Percentiles rank a stretch among this genome's conserved stretches.
Evolutionary conservation across 2,113 vertebrate species (phyloP).

Genomic region (Phodopus roborovskii): DNA sequence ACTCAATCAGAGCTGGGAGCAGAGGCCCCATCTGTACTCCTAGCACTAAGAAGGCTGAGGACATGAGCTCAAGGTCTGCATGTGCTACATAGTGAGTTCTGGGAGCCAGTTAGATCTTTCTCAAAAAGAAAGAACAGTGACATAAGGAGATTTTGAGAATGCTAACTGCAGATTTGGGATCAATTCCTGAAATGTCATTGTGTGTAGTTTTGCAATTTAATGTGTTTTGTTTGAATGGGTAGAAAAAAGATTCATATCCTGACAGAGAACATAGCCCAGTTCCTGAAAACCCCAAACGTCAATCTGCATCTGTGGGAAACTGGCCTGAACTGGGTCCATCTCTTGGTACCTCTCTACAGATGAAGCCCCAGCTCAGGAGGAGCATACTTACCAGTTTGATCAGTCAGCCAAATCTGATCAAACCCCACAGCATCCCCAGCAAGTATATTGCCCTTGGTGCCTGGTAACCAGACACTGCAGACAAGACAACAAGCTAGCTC

Average conservation of each 20-base stretch:
- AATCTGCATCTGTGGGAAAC: not conserved
- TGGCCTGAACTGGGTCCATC: fast-evolving
- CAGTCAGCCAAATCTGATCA: not conserved
- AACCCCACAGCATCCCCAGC: not conserved
- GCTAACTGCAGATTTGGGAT: not conserved
- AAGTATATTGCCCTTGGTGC: not conserved
- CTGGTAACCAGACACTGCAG: not conserved
- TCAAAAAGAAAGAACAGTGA: too few relatives aligned
- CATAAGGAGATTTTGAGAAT: not conserved
- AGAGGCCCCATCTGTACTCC: not conserved
- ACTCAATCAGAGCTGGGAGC: not conserved
- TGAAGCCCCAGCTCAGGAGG: fast-evolving
- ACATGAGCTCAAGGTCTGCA: not conserved
- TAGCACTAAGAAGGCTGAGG: not conserved
- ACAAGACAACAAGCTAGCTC: not conserved
- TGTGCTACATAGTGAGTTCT: not conserved
- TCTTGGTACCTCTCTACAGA: not conserved
- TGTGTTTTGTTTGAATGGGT: not conserved
- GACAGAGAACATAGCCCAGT: not conserved
- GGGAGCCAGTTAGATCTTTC: not conserved
- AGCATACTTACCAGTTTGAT: not conserved
- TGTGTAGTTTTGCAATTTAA: not conserved
- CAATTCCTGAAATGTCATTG: not conserved
- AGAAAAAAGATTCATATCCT: slow-evolving; percentile 20
- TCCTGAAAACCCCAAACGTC: not conserved